A percentile compares a stretch with the other conserved stretches of the same genome.
These are phyloP conservation scores for Chaetura pelagica DNA, from an alignment of 2,113 vertebrate species.

Conservation along the genomic window DNA sequence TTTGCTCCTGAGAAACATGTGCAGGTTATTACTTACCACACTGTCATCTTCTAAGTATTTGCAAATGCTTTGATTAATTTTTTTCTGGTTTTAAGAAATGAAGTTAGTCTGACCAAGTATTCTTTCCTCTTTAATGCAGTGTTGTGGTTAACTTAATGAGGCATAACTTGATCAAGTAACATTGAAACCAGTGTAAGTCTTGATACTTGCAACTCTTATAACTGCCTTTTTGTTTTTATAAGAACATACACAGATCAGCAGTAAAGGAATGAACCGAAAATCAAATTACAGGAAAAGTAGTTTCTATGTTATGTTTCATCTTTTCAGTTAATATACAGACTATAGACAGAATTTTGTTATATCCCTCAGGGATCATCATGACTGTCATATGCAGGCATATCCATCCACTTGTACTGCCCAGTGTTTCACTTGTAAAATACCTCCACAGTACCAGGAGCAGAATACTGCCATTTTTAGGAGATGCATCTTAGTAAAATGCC, in stretches of 20 bases:
- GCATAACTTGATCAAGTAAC: neutral
- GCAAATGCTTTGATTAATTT: neutral
- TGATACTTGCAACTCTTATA: neutral
- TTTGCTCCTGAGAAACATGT: neutral
- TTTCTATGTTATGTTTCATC: neutral
- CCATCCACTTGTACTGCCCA: neutral
- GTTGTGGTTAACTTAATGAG: neutral
- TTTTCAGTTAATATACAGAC: neutral
- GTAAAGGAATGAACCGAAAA: neutral
- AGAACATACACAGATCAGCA: neutral
- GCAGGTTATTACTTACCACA: neutral
- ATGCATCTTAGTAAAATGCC: neutral
- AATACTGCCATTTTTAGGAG: neutral
- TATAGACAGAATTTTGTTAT: neutral
- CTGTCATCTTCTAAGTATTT: neutral
- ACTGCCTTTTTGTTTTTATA: neutral
- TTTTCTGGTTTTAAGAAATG: neutral
- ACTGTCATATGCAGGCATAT: neutral
- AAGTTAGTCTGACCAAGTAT: neutral
- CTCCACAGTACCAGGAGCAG: neutral
- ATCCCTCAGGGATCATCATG: neutral
- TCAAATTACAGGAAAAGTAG: neutral
- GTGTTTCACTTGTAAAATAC: neutral
- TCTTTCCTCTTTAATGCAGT: neutral
- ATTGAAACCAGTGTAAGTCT: neutral